A percentile compares a stretch with the other conserved stretches of the same genome.
Conservation (phyloP, 2,888 invertebrate genomes). For the Notocelia uddmanniana region DNA sequence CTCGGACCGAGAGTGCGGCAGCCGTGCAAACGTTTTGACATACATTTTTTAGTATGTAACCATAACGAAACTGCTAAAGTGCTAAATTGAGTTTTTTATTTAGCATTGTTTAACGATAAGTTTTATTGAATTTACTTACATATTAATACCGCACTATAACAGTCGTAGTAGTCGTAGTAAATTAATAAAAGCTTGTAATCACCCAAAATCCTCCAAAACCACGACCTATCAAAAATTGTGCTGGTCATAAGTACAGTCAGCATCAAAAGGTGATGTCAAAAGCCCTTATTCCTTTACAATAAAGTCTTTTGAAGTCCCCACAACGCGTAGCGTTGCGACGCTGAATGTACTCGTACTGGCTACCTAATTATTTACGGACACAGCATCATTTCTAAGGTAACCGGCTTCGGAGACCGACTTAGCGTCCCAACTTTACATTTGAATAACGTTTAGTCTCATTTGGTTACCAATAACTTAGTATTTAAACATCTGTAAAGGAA, state of each 20-base stretch:
- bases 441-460: constrained; percentile 44
- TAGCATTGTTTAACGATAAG: neutral
- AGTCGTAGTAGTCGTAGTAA: no score
- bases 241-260: no score
- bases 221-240: no score
- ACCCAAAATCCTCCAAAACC: no score
- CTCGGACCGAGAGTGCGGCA: neutral
- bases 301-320: no score
- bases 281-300: no score
- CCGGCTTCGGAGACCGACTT: neutral
- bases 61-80: no score
- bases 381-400: constrained; percentile 19
- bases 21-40: constrained; percentile 14
- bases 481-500: constrained; percentile 28
- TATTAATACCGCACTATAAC: no score
- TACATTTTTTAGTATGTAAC: neutral
- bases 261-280: no score
- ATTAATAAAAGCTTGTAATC: no score
- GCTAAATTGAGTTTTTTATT: neutral
- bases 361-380: neutral
- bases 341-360: no score
- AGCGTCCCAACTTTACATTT: constrained; percentile 32
- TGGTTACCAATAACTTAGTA: constrained; percentile 44
- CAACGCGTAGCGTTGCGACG: no score
- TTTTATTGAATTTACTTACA: neutral